Evolutionary conservation across 2,797 vertebrate genomes (phyloP).

Genomic region (Knipowitschia caucasica): DNA sequence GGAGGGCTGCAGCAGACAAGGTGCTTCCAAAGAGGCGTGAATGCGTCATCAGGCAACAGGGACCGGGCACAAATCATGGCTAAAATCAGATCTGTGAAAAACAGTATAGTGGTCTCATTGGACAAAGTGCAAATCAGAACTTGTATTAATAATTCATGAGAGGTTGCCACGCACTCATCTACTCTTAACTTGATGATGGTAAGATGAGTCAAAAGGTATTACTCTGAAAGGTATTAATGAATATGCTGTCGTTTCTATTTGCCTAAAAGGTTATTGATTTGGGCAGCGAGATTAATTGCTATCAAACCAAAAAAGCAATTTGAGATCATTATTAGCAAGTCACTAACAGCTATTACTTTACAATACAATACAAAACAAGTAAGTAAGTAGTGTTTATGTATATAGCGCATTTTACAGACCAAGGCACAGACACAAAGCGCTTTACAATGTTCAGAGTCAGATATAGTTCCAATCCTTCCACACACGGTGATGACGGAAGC

Average conservation of each 20-base stretch:
- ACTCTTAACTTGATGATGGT: conserved; percentile 31
- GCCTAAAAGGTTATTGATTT: neutral
- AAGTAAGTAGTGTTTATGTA: no score
- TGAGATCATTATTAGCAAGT: no score
- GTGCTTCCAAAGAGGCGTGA: conserved; percentile 11
- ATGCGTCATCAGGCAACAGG: conserved; percentile 39
- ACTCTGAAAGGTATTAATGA: neutral
- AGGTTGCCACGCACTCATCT: conserved; percentile 40
- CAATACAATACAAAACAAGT: no score
- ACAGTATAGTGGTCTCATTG: neutral
- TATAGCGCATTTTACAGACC: no score
- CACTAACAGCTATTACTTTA: no score
- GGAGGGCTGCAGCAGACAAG: conserved; percentile 31
- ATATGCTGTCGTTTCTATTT: neutral
- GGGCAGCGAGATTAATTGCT: no score
- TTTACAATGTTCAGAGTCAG: no score
- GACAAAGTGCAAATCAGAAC: neutral
- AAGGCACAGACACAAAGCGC: no score
- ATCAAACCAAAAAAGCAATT: no score
- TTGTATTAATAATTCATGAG: conserved; percentile 48
- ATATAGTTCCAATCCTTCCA: no score
- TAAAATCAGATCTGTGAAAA: conserved; percentile 8
- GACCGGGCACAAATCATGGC: conserved; percentile 30
- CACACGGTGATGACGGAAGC: no score
- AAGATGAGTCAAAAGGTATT: conserved; percentile 1